A percentile compares a stretch with the other conserved stretches of the same genome.
Conservation (phyloP, 2,113 vertebrate species). For the Oryzias curvinotus region DNA sequence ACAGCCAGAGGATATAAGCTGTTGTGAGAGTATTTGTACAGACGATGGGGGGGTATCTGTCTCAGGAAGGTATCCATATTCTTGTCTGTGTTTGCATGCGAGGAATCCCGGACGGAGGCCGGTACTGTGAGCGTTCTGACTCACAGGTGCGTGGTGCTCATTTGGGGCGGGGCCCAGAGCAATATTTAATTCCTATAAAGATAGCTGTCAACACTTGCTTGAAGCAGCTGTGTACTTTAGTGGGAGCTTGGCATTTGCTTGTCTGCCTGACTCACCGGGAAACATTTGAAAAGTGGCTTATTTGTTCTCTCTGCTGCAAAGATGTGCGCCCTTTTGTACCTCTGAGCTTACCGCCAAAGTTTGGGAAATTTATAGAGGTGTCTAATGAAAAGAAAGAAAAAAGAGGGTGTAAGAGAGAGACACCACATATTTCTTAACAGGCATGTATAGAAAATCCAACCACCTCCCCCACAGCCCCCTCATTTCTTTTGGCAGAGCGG, state of each 20-base stretch:
- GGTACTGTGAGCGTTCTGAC: constrained; percentile 40
- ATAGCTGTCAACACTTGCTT: constrained; percentile 65
- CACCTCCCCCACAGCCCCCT: background rate
- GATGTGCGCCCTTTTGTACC: constrained; percentile 20
- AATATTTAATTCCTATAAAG: constrained; percentile 69
- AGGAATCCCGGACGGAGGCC: background rate
- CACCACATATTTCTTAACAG: constrained; percentile 24
- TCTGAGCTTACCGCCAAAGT: constrained; percentile 6
- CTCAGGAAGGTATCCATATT: constrained; percentile 33
- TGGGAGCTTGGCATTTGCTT: constrained; percentile 61
- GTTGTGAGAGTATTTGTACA: constrained; percentile 7
- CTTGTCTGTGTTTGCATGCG: constrained; percentile 8
- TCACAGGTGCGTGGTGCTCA: constrained; percentile 57
- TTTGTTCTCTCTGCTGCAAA: constrained; percentile 41
- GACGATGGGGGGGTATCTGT: constrained; percentile 14
- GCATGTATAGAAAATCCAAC: constrained; percentile 28
- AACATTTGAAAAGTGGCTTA: constrained; percentile 56
- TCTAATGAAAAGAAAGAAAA: constrained; percentile 5
- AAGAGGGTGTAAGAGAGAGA: background rate
- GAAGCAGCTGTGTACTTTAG: constrained; percentile 56
- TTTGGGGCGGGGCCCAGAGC: constrained; percentile 44
- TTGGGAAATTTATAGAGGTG: constrained; percentile 34
- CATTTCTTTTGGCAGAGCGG: constrained; percentile 24
- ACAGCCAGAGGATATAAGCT: constrained; percentile 58
- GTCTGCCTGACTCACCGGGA: constrained; percentile 57